Percentiles rank a stretch among this genome's conserved stretches.
Evolutionary conservation across 2,888 invertebrate species (phyloP).

Genomic region (Ornithoptera priamus): DNA sequence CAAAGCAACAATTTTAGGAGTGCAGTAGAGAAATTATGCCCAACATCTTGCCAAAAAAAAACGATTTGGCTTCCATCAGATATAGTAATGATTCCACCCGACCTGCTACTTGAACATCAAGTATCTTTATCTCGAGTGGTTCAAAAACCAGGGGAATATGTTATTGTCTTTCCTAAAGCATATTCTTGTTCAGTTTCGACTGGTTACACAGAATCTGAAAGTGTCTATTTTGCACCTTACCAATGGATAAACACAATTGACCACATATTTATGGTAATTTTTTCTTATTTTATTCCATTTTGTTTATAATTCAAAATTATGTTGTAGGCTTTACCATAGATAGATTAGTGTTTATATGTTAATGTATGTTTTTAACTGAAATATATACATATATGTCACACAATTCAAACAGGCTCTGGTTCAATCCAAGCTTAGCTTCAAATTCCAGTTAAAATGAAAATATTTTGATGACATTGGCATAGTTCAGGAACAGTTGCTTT

Average conservation of each 20-base stretch:
- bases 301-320: not conserved
- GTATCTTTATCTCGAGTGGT: slow-evolving; percentile 89
- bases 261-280: slow-evolving; percentile 84
- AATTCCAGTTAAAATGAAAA: too few species aligned
- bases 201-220: slow-evolving; percentile 94
- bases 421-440: too few species aligned
- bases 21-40: slow-evolving; percentile 88
- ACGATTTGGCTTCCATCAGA: slow-evolving; percentile 94
- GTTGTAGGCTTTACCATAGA: not conserved
- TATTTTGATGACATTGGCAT: not conserved
- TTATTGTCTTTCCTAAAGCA: slow-evolving; percentile 91
- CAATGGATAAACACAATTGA: slow-evolving; percentile 88
- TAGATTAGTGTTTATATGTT: too few species aligned
- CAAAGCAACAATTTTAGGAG: slow-evolving; percentile 86
- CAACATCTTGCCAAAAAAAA: slow-evolving; percentile 90
- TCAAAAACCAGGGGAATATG: slow-evolving; percentile 93
- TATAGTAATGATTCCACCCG: slow-evolving; percentile 95
- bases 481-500: not conserved
- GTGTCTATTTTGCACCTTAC: slow-evolving; percentile 92
- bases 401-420: too few species aligned
- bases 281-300: too few species aligned
- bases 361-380: too few species aligned
- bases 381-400: too few species aligned
- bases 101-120: slow-evolving; percentile 85
- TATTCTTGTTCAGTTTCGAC: slow-evolving; percentile 94